A percentile compares a stretch with the other conserved stretches of the same genome.
These are phyloP conservation scores for Protobothrops flavoviridis DNA, from an alignment of 2,113 vertebrate species.

Conservation along the genomic window DNA sequence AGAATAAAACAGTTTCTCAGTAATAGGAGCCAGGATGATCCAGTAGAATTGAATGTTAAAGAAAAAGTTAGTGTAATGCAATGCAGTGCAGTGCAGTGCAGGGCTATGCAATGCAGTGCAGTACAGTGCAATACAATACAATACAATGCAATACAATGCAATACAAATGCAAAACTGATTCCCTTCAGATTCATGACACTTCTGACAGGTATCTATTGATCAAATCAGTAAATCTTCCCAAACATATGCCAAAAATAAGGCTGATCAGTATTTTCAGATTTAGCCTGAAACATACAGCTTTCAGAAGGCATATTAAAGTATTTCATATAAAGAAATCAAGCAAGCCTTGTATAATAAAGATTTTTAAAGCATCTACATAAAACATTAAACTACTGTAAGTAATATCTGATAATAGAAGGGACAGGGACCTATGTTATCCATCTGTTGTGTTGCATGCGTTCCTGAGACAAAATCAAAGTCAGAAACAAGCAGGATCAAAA, in stretches of 20 bases:
- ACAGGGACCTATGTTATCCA: background rate
- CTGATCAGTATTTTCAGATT: background rate
- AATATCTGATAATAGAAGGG: background rate
- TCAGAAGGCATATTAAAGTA: background rate
- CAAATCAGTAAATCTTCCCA: background rate
- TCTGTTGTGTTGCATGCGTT: background rate
- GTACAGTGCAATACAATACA: too few relatives aligned
- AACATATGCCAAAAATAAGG: background rate
- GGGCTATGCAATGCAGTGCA: too few relatives aligned
- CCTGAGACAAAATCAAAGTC: too few relatives aligned
- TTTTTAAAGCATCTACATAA: background rate
- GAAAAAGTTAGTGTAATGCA: background rate
- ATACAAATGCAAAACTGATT: background rate
- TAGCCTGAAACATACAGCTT: background rate
- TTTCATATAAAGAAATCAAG: background rate
- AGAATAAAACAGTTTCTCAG: background rate
- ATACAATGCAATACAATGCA: too few relatives aligned
- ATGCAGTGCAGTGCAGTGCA: too few relatives aligned
- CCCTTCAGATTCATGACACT: background rate
- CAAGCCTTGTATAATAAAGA: background rate
- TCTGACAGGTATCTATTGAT: background rate
- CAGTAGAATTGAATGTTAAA: background rate
- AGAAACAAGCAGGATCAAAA: background rate
- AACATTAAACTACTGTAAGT: background rate
- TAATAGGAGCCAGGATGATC: background rate